These are phyloP conservation scores for Speoplatyrhinus poulsoni DNA, from an alignment of 2,113 vertebrate genomes.

Conservation along the genomic window DNA sequence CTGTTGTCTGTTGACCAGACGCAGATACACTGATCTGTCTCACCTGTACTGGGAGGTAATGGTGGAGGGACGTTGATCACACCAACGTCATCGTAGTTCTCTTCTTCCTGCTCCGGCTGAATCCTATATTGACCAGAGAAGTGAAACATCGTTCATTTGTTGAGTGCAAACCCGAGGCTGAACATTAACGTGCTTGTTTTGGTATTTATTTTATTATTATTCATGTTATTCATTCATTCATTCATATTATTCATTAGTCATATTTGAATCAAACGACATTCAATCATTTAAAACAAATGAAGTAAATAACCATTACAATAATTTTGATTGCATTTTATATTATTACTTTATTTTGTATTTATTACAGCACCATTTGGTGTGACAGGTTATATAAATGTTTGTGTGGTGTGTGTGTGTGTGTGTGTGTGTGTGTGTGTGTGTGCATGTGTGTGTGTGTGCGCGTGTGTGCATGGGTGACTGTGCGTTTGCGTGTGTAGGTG, in stretches of 20 bases:
- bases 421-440: conserved; percentile 4
- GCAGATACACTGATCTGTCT: background rate
- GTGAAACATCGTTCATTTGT: background rate
- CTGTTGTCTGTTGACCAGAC: background rate
- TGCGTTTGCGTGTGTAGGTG: background rate
- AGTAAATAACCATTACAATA: too few relatives aligned
- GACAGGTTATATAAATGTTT: background rate
- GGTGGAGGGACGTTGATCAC: conserved; percentile 51
- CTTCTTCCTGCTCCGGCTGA: conserved; percentile 76
- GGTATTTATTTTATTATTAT: too few relatives aligned
- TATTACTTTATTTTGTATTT: too few relatives aligned
- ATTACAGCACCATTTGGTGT: background rate
- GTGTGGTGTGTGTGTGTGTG: background rate
- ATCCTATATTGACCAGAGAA: conserved; percentile 34
- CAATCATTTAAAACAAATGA: too few relatives aligned
- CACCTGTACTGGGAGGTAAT: conserved; percentile 56
- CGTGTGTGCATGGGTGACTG: background rate
- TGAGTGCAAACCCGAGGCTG: too few relatives aligned
- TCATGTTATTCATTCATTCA: too few relatives aligned
- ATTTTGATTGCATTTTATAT: too few relatives aligned
- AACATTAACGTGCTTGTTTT: too few relatives aligned
- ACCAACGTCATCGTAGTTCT: conserved; percentile 83
- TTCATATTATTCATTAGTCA: too few relatives aligned
- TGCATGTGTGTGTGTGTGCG: background rate
- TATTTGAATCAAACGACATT: too few relatives aligned